Base-by-base conservation (phyloP, 2,113 vertebrate species). In the Tamias sibiricus region DNA sequence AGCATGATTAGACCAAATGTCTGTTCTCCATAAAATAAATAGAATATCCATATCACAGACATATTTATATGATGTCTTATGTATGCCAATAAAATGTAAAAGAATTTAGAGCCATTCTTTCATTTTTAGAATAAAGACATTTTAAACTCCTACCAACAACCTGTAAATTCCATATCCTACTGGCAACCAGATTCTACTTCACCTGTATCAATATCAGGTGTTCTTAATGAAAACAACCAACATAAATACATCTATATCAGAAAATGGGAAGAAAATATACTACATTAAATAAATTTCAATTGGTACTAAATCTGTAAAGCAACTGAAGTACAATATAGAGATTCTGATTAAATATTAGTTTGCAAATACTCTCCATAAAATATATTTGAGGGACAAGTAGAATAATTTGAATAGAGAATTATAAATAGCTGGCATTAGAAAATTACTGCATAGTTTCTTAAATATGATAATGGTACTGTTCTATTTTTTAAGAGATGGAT, bases 21-120 rank as follows among this genome's bases (percentile, higher is more conserved):
- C 54, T 14, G 92, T 97, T 90, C 54, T 86, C 93, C 79, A 94
- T 85, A 92, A 92, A 97, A 83, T 32, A 90, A 94, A 62, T 1
- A 90, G 13, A 59, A 16, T 74, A 93, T 74, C 28, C 40, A 88
- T 28, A 79, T 76, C 68, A 64, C 14, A 96, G 20, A 88, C 1
- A 76, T 82, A 87, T 68, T 68, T 89, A 42, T 74, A 89, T 59
- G 42, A 64, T 83, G 37, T 80, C 30, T 91, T 87, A 84, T 72
- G 35, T 4, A 72, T 6, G 59, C 10, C 26, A 79, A 57, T 77
- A 93, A 95, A 95, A 89, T 68, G 81, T 32, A 42, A 94, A 47
- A 91, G 47, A 96, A 96, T 86, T 92, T 57, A 95, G 19, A 95
- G 57, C 3, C 19, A 85, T 59, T 83, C 66, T 92, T 79, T 87